phyloP scores from a whole-genome alignment of 1,140 invertebrate species.

The Drosophila persimilis region DNA sequence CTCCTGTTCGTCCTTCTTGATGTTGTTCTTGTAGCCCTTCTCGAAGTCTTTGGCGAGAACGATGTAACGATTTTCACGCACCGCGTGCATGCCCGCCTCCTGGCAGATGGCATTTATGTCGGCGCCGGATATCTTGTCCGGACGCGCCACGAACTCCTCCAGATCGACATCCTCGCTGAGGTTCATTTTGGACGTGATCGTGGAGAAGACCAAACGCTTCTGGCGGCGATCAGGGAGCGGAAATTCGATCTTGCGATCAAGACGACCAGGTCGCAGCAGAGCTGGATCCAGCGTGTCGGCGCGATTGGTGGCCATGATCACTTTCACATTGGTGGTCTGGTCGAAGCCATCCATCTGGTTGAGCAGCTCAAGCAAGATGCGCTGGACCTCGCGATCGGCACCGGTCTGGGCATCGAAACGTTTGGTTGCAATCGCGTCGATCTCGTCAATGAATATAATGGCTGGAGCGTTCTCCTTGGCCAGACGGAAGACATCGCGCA shows the following conservation, averaged over 20 bases:
- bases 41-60: conserved; percentile 99
- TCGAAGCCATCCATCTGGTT: conserved; percentile 99
- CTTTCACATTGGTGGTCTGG: conserved; percentile 99
- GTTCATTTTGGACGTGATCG: conserved; percentile 99
- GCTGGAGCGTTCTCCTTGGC: conserved; percentile 99
- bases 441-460: conserved; percentile 99
- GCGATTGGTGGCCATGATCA: conserved; percentile 99
- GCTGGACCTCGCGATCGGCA: conserved; percentile 99
- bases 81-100: conserved; percentile 98
- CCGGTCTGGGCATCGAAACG: conserved; percentile 99
- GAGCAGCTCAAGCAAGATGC: conserved; percentile 97
- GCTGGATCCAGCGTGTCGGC: conserved; percentile 99
- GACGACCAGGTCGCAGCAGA: conserved; percentile 96
- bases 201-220: conserved; percentile 98
- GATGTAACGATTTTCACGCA: conserved; percentile 97
- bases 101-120: conserved; percentile 99
- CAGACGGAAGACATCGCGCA: conserved; percentile 98
- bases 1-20: conserved; percentile 99
- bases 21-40: conserved; percentile 99
- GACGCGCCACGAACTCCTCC: conserved; percentile 99
- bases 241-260: conserved; percentile 99
- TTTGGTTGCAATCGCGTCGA: conserved; percentile 99
- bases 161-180: conserved; percentile 99
- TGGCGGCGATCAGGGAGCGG: conserved; percentile 98
- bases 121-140: conserved; percentile 99